These are phyloP conservation scores for Heteromurus nitidus DNA, from an alignment of 2,888 invertebrate species.

Conservation along the genomic window DNA sequence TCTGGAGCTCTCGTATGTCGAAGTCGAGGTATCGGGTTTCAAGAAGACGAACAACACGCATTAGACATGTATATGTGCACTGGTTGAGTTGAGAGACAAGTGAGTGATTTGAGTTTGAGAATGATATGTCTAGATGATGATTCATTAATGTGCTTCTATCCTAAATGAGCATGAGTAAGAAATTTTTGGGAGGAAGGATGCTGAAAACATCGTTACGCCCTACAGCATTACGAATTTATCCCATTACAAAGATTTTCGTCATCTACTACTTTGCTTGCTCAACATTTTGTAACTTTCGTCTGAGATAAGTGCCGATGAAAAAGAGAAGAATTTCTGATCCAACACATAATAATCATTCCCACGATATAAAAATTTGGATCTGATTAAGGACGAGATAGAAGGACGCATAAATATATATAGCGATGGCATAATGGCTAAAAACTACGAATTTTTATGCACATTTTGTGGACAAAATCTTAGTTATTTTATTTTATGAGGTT, in stretches of 20 bases:
- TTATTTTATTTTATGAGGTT: too few relatives aligned
- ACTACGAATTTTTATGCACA: neutral
- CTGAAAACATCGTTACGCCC: conserved; percentile 26
- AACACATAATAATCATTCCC: conserved; percentile 17
- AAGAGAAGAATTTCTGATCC: neutral
- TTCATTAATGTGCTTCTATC: too few relatives aligned
- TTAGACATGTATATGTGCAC: neutral
- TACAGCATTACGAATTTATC: conserved; percentile 15
- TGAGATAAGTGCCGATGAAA: too few relatives aligned
- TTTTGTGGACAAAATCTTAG: too few relatives aligned
- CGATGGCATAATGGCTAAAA: too few relatives aligned
- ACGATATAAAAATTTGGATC: too few relatives aligned
- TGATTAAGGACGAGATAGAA: too few relatives aligned
- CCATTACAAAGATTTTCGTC: conserved; percentile 18
- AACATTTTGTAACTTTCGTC: conserved; percentile 16
- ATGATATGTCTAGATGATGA: too few relatives aligned
- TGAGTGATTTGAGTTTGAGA: conserved; percentile 20
- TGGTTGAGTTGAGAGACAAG: neutral
- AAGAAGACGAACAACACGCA: neutral
- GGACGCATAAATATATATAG: too few relatives aligned
- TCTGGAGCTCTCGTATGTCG: too few relatives aligned
- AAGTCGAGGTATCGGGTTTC: conserved; percentile 20
- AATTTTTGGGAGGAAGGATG: neutral
- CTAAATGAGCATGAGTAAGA: too few relatives aligned
- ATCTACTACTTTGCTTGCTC: conserved; percentile 31